Evolutionary conservation across 2,888 invertebrate species (phyloP).

Genomic region (Toxonevra muliebris): DNA sequence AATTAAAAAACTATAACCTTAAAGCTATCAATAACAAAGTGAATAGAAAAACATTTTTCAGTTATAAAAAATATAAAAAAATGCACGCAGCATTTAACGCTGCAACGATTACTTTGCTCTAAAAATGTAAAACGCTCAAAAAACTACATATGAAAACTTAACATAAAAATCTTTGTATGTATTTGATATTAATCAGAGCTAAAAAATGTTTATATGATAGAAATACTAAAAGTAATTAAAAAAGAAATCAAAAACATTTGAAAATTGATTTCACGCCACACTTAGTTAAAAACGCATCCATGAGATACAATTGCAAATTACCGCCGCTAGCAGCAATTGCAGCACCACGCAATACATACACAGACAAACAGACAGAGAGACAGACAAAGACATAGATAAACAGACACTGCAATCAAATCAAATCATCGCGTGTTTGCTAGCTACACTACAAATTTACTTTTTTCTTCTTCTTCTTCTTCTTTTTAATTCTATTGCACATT

Average conservation of each 20-base stretch:
- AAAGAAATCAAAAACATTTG: background rate
- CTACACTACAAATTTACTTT: background rate
- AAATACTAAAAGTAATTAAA: background rate
- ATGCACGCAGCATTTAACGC: conserved; percentile 26
- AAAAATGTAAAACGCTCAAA: conserved; percentile 15
- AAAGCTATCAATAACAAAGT: conserved; percentile 10
- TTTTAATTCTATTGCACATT: background rate
- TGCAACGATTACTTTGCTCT: conserved; percentile 22
- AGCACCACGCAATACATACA: conserved; percentile 1
- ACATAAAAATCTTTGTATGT: background rate
- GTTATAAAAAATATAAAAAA: background rate
- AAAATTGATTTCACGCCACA: conserved; percentile 28
- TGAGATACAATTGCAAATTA: conserved; percentile 3
- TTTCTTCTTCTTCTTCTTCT: conserved; percentile 8
- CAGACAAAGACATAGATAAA: too few species aligned
- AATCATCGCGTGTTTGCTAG: background rate
- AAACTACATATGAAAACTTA: background rate
- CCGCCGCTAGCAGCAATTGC: background rate
- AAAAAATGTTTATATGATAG: conserved; percentile 2
- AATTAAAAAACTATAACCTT: background rate
- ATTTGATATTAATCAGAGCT: conserved; percentile 30
- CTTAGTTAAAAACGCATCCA: conserved; percentile 20
- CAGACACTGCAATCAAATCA: conserved; percentile 8
- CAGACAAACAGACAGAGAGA: background rate
- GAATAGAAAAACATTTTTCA: background rate